Percentiles rank a stretch among this genome's conserved stretches.
These are phyloP conservation scores for Poecilia latipinna DNA, from an alignment of 2,113 vertebrate species.

Conservation along the genomic window DNA sequence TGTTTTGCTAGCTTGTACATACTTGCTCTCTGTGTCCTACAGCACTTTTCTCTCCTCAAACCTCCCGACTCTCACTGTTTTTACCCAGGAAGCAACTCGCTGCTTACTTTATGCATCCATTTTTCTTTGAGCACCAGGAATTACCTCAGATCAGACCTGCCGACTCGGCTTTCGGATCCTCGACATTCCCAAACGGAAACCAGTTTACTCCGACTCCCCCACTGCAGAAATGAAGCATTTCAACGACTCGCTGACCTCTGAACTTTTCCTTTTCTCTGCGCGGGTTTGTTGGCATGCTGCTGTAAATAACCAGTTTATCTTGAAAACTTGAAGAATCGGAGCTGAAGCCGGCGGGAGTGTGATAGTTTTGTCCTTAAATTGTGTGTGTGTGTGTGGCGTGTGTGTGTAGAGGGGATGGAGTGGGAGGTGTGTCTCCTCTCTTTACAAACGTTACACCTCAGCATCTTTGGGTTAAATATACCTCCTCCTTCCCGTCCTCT, in stretches of 20 bases:
- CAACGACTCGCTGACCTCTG: slow-evolving; percentile 12
- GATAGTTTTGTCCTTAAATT: slow-evolving; percentile 19
- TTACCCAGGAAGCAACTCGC: slow-evolving; percentile 68
- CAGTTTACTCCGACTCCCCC: slow-evolving; percentile 57
- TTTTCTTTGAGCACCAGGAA: slow-evolving; percentile 74
- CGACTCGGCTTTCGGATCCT: slow-evolving; percentile 28
- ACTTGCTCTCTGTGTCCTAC: slow-evolving; percentile 80
- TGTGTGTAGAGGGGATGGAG: background rate
- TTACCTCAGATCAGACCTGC: slow-evolving; percentile 81
- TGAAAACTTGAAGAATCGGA: slow-evolving; percentile 46
- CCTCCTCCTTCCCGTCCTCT: background rate
- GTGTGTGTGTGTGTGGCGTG: slow-evolving; percentile 1
- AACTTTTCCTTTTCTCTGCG: slow-evolving; percentile 17
- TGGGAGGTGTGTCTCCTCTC: slow-evolving; percentile 7
- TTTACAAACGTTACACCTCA: slow-evolving; percentile 61
- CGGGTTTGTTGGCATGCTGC: slow-evolving; percentile 46
- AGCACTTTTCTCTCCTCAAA: slow-evolving; percentile 76
- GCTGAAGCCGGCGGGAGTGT: slow-evolving; percentile 26
- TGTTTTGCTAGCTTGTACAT: slow-evolving; percentile 75
- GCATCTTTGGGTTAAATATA: slow-evolving; percentile 21
- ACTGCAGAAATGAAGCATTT: slow-evolving; percentile 37
- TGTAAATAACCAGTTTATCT: slow-evolving; percentile 69
- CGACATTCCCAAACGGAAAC: slow-evolving; percentile 37
- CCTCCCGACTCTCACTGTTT: slow-evolving; percentile 37
- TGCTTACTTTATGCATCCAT: slow-evolving; percentile 82